These are phyloP conservation scores for Drosophila suboccidentalis DNA, from an alignment of 2,888 invertebrate species.

Conservation along the genomic window DNA sequence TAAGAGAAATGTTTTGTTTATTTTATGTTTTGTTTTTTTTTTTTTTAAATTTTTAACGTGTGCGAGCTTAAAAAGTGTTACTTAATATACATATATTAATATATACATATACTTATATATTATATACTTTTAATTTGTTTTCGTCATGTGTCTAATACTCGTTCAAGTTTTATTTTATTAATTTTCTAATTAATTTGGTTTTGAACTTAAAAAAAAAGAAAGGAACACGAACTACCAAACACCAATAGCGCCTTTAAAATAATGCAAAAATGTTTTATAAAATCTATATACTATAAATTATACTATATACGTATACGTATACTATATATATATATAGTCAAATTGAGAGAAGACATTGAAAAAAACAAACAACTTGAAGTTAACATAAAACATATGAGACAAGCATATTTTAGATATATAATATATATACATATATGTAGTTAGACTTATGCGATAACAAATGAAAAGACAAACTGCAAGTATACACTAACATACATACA, in stretches of 20 bases:
- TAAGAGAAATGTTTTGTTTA: slow-evolving; percentile 46
- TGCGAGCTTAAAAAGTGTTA: slow-evolving; percentile 52
- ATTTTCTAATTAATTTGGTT: slow-evolving; percentile 18
- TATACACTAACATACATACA: slow-evolving; percentile 13
- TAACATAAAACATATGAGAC: slow-evolving; percentile 59
- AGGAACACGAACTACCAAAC: slow-evolving; percentile 43
- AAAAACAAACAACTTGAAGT: slow-evolving; percentile 51
- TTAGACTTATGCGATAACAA: slow-evolving; percentile 29
- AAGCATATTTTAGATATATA: slow-evolving; percentile 52
- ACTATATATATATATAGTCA: slow-evolving; percentile 42
- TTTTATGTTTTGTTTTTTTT: slow-evolving; percentile 21
- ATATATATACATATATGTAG: slow-evolving; percentile 31
- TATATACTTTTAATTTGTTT: slow-evolving; percentile 41
- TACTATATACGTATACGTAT: slow-evolving; percentile 35
- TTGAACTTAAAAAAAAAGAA: slow-evolving; percentile 3
- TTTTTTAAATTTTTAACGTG: slow-evolving; percentile 43
- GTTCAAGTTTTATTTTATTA: slow-evolving; percentile 43
- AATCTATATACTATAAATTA: slow-evolving; percentile 43
- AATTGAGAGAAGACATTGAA: slow-evolving; percentile 36
- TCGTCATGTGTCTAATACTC: slow-evolving; percentile 48
- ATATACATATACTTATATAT: slow-evolving; percentile 36
- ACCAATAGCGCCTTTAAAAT: slow-evolving; percentile 71
- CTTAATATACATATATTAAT: slow-evolving; percentile 43
- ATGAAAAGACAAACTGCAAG: slow-evolving; percentile 2
- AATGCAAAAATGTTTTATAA: slow-evolving; percentile 31